Conservation (phyloP, 2,113 vertebrate species). For the Prinia subflava region DNA sequence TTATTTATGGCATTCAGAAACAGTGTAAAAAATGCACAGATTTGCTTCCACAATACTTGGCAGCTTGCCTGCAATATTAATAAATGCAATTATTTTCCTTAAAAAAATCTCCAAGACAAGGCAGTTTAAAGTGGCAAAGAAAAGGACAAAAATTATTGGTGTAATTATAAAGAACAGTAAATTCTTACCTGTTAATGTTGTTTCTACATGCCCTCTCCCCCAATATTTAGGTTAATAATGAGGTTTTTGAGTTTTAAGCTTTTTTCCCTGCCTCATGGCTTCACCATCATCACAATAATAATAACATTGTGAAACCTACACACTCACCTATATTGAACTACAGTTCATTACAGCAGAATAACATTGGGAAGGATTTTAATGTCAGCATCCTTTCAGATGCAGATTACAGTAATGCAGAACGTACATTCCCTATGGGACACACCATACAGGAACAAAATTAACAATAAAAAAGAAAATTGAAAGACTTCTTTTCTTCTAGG, state of each 20-base stretch:
- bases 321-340: background rate
- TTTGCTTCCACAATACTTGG: background rate
- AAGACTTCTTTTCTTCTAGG: background rate
- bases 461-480: background rate
- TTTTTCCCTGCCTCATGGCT: background rate
- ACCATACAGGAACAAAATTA: background rate
- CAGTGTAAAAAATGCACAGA: background rate
- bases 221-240: background rate
- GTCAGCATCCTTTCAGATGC: background rate
- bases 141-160: background rate
- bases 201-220: background rate
- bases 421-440: background rate
- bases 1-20: background rate
- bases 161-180: background rate
- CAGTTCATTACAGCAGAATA: background rate
- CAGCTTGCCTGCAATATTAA: background rate
- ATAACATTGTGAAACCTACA: background rate
- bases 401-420: background rate
- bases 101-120: background rate
- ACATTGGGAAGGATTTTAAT: background rate
- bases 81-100: slow-evolving; percentile 8
- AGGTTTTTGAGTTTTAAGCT: background rate
- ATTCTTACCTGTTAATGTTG: background rate
- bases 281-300: background rate
- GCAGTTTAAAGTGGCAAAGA: background rate